Evolutionary conservation across 2,888 invertebrate species (phyloP), one percentile per base, ranked within the genome.

Genomic region (Trissonchulus sp.): DNA sequence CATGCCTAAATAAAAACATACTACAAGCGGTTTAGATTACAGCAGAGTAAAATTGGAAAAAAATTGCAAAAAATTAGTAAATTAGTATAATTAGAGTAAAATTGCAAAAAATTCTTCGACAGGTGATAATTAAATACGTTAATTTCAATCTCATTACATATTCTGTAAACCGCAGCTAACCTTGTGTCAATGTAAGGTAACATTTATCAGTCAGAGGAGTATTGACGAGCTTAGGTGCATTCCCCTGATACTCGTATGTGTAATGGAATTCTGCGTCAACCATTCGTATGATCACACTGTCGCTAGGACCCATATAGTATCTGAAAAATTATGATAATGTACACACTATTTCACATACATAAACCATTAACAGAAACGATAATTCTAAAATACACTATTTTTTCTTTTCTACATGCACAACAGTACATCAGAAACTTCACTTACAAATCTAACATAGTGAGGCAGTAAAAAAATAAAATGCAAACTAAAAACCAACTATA

Each of bases 171-270:
- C n/a, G n/a, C n/a, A n/a, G n/a, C n/a, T 1, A 18, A 86, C 87
- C 84, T 88, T 98, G 98, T 8, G 96, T 97, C 76, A 99, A 88
- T 65, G 98, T 96, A 76, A 99, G 88, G 86, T 97, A 99, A 84
- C 99, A 99, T 84, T 95, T 93, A 86, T 99, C 97, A 30, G 98
- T 98, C 74, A 98, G 88, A 38, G 93, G 92, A 0, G 99, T 99
- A 82, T 95, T 91, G 2, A 99, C 99, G 80, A 99, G 89, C 86
- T 96, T 96, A 63, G 92, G 90, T 1, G 92, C 91, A 85, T 94
- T 94, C n/a, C 99, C 99, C 82, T 98, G 91, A 85, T 98, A 99
- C 86, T 99, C 99, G 84, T 94, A 99, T 0, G 96, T 93, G 86
- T 99, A 99, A 35, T 92, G 89, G 87, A 99, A 94, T 86, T 93